phyloP scores from a whole-genome alignment of 2,797 vertebrate species.

The Propithecus perrieri region DNA sequence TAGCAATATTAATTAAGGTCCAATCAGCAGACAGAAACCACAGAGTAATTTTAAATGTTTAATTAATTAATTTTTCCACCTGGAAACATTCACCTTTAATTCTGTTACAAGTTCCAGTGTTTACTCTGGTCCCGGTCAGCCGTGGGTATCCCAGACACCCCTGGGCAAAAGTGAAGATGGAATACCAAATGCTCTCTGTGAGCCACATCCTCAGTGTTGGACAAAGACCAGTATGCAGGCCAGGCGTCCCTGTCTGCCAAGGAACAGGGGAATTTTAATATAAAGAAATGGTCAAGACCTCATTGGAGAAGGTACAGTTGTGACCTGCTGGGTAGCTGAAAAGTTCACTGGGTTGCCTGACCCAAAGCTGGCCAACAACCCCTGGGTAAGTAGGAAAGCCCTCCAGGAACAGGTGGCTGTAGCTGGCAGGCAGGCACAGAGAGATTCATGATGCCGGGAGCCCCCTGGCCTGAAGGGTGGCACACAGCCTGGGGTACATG shows the following conservation, averaged over 20 bases:
- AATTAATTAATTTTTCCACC: background rate
- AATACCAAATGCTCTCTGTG: background rate
- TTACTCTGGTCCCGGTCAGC: background rate
- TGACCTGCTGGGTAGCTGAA: background rate
- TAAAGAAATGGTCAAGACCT: background rate
- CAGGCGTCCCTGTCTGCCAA: background rate
- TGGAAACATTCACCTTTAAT: background rate
- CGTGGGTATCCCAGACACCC: background rate
- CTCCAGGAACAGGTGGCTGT: background rate
- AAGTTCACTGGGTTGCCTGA: background rate
- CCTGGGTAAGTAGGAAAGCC: background rate
- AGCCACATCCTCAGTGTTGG: background rate
- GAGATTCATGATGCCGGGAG: background rate
- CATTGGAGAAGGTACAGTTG: background rate
- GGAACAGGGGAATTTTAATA: background rate
- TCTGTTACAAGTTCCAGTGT: background rate
- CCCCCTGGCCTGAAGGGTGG: background rate
- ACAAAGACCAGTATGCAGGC: background rate
- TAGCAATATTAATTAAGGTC: background rate
- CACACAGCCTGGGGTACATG: accelerated
- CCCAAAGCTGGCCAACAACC: background rate
- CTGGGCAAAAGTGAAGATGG: background rate
- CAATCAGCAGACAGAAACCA: background rate
- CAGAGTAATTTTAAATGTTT: background rate
- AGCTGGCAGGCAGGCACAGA: background rate